Evolutionary conservation across 2,113 vertebrate genomes (phyloP).

Genomic region (Epinephelus moara): DNA sequence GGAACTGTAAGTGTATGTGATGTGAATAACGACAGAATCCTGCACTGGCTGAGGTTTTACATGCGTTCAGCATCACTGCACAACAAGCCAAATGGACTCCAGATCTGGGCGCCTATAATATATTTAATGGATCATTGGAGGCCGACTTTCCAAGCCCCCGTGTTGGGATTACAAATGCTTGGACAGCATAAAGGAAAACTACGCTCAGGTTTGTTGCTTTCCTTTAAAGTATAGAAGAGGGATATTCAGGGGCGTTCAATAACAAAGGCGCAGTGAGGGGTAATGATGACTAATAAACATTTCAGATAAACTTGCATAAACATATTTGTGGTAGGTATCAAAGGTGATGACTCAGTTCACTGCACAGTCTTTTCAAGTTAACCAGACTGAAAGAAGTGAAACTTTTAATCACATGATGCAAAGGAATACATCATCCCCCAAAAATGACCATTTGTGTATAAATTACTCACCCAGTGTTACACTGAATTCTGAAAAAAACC

Average conservation of each 20-base stretch:
- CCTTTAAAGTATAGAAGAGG: conserved; percentile 10
- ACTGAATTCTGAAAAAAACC: too few species aligned
- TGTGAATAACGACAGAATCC: conserved; percentile 66
- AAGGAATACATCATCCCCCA: too few species aligned
- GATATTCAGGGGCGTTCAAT: background rate
- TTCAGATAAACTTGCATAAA: background rate
- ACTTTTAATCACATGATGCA: background rate
- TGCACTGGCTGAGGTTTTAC: conserved; percentile 59
- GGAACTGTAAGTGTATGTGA: conserved; percentile 65
- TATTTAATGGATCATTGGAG: conserved; percentile 74
- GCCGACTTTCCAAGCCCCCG: conserved; percentile 60
- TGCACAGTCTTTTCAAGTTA: conserved; percentile 11
- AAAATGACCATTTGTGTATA: too few species aligned
- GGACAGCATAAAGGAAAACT: conserved; percentile 63
- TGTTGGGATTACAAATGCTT: conserved; percentile 67
- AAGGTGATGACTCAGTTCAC: conserved; percentile 2
- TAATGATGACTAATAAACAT: conserved; percentile 2
- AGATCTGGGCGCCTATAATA: conserved; percentile 65
- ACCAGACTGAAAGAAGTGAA: background rate
- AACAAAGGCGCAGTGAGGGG: background rate
- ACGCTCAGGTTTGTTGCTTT: conserved; percentile 26
- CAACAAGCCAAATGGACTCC: conserved; percentile 74
- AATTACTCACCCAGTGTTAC: too few species aligned
- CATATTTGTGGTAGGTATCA: conserved; percentile 17
- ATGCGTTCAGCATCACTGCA: conserved; percentile 73